phyloP scores from a whole-genome alignment of 2,888 invertebrate genomes.

The Cybosia mesomella region DNA sequence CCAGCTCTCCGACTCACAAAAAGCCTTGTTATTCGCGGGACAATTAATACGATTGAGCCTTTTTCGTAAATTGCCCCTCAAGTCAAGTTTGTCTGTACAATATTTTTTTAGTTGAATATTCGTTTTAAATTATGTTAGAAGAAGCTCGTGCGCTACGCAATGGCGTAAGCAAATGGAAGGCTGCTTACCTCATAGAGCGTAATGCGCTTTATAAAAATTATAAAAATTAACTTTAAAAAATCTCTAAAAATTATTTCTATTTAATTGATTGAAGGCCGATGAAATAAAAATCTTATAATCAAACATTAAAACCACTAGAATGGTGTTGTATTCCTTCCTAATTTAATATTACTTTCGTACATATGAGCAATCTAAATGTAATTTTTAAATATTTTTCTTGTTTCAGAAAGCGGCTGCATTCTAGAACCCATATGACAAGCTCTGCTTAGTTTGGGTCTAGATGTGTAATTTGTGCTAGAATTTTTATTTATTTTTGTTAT shows the following conservation, averaged over 20 bases:
- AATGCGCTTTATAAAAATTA: not conserved
- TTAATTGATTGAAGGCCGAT: no score
- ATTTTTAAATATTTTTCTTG: no score
- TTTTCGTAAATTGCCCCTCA: constrained; percentile 52
- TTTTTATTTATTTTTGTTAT: no score
- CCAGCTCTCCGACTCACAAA: constrained; percentile 65
- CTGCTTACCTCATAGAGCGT: not conserved
- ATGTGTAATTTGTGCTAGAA: no score
- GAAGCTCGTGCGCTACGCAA: constrained; percentile 19
- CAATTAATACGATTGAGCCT: constrained; percentile 70
- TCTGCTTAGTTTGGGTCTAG: no score
- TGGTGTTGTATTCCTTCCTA: no score
- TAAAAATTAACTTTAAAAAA: not conserved
- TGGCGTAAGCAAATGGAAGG: not conserved
- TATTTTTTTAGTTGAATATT: constrained; percentile 23
- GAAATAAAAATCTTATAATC: no score
- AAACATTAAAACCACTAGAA: no score
- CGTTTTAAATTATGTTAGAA: constrained; percentile 4
- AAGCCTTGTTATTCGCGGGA: constrained; percentile 68
- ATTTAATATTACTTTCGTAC: no score
- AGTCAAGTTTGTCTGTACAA: constrained; percentile 40
- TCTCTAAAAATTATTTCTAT: not conserved
- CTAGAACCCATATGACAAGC: no score
- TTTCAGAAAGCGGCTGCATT: no score
- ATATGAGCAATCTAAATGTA: no score